These are phyloP conservation scores for Trogon melanurus DNA, from an alignment of 2,113 vertebrate genomes.

Conservation along the genomic window DNA sequence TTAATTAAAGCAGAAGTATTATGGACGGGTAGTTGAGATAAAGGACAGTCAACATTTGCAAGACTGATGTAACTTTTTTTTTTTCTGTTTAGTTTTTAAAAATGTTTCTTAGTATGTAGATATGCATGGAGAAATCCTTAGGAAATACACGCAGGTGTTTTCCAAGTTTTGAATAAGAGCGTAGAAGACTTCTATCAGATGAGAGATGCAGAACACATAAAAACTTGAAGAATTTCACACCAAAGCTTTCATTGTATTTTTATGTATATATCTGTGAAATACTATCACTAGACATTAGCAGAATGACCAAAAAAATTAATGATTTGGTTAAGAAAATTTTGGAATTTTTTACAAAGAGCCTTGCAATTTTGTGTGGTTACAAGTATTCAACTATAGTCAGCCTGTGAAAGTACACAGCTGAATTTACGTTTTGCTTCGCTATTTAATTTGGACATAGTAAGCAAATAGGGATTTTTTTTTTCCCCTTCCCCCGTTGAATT, in stretches of 20 bases:
- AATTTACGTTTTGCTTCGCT: background rate
- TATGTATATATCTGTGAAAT: background rate
- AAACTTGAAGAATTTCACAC: background rate
- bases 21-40: background rate
- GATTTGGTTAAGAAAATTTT: background rate
- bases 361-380: background rate
- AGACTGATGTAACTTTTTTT: background rate
- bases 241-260: background rate
- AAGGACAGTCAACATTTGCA: background rate
- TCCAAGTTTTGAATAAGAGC: background rate
- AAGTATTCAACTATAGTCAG: background rate
- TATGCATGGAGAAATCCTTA: background rate
- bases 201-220: background rate
- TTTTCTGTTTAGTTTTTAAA: background rate
- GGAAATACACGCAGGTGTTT: background rate
- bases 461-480: slow-evolving; percentile 13
- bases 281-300: background rate
- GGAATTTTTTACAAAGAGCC: background rate
- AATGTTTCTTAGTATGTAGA: background rate
- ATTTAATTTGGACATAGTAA: background rate
- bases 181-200: background rate
- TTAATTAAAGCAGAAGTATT: slow-evolving; percentile 48
- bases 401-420: background rate
- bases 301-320: background rate
- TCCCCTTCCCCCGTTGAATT: background rate